Evolutionary conservation across 2,113 vertebrate genomes (phyloP).

Genomic region (Syngnathus scovelli): DNA sequence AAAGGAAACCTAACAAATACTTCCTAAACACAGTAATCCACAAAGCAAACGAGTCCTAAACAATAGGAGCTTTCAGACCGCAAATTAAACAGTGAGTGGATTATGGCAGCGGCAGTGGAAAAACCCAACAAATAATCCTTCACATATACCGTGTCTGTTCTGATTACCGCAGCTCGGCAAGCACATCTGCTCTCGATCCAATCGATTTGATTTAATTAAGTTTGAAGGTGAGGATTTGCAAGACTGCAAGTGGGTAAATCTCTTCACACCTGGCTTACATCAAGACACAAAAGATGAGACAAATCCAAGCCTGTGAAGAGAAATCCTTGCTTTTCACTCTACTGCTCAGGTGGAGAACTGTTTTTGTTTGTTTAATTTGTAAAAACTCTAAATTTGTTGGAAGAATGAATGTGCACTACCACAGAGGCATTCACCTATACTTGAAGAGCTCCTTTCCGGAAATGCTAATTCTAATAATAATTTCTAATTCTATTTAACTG

Average conservation of each 20-base stretch:
- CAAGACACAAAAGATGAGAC: slow-evolving; percentile 18
- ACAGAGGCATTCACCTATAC: background rate
- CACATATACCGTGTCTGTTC: slow-evolving; percentile 18
- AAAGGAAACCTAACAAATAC: background rate
- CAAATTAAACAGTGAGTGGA: slow-evolving; percentile 28
- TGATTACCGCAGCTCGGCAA: slow-evolving; percentile 21
- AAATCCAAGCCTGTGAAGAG: slow-evolving; percentile 8
- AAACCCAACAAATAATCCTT: slow-evolving; percentile 27
- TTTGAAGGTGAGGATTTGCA: slow-evolving; percentile 41
- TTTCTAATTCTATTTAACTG: no score
- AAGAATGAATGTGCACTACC: slow-evolving; percentile 1
- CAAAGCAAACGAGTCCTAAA: slow-evolving; percentile 6
- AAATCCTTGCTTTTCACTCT: background rate
- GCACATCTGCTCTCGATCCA: slow-evolving; percentile 43
- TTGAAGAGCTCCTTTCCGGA: no score
- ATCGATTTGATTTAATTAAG: slow-evolving; percentile 49
- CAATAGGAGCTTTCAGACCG: background rate
- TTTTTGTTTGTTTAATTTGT: slow-evolving; percentile 9
- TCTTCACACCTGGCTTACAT: slow-evolving; percentile 29
- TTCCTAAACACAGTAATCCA: slow-evolving; percentile 2
- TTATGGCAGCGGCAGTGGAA: slow-evolving; percentile 9
- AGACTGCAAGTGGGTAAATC: slow-evolving; percentile 25
- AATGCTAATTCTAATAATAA: no score
- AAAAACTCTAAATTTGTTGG: slow-evolving; percentile 12
- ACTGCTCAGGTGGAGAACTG: background rate